Percentiles rank a stretch among this genome's conserved stretches.
phyloP scores from a whole-genome alignment of 2,797 vertebrate species.

The Oreortyx pictus region DNA sequence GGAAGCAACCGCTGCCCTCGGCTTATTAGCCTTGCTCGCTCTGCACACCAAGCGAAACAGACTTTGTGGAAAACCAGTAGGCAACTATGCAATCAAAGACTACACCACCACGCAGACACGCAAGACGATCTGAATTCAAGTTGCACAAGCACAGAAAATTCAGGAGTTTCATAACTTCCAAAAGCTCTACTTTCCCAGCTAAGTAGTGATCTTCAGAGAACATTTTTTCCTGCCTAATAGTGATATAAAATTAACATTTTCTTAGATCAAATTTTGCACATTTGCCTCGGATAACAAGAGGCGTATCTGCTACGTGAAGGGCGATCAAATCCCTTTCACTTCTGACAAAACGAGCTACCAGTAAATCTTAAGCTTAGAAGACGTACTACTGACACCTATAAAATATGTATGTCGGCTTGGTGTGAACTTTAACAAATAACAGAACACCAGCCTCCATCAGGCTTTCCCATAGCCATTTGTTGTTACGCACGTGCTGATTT shows the following conservation, averaged over 20 bases:
- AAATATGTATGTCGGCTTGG: rapidly evolving
- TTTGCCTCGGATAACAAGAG: neutral
- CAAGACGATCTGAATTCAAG: neutral
- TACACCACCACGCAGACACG: rapidly evolving
- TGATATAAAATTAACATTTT: neutral
- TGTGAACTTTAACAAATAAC: neutral
- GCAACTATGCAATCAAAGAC: neutral
- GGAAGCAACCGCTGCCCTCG: neutral
- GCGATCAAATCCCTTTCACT: neutral
- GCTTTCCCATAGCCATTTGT: neutral
- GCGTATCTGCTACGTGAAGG: neutral
- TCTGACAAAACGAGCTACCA: neutral
- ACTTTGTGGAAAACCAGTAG: neutral
- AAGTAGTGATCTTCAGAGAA: neutral
- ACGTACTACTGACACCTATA: neutral
- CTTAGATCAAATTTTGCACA: neutral
- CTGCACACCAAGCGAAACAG: rapidly evolving
- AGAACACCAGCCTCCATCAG: neutral
- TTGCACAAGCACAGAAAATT: neutral
- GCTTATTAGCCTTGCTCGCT: rapidly evolving
- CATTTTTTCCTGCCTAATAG: neutral
- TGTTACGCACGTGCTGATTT: neutral
- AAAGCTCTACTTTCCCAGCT: rapidly evolving
- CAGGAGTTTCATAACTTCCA: rapidly evolving
- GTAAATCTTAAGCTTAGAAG: neutral